These are phyloP conservation scores for Diadumene lineata DNA, from an alignment of 92 coral and sea anemone species.

Conservation along the genomic window DNA sequence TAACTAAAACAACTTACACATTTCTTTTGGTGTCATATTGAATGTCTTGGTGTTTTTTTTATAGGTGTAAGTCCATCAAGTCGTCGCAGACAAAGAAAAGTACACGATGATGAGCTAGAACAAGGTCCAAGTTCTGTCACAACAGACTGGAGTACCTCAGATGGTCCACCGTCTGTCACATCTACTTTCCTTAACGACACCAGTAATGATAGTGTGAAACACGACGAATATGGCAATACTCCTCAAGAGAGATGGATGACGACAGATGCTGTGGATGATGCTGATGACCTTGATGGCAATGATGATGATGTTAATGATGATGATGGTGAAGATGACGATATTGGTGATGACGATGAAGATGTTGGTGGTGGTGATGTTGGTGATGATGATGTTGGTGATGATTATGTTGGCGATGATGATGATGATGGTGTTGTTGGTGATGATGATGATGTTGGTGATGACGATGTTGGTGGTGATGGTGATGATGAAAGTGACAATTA, in stretches of 20 bases:
- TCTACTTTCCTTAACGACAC: slow-evolving; percentile 62
- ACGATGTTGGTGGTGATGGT: background rate
- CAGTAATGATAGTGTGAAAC: slow-evolving; percentile 69
- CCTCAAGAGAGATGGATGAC: slow-evolving; percentile 4
- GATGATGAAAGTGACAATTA: too few relatives aligned
- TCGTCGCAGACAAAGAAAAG: background rate
- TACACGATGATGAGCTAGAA: slow-evolving; percentile 23
- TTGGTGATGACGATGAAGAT: slow-evolving; percentile 42
- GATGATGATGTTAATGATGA: slow-evolving; percentile 46
- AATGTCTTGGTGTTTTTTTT: background rate
- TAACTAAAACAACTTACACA: too few relatives aligned
- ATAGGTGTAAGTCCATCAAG: background rate
- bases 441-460: slow-evolving; percentile 17
- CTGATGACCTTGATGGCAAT: slow-evolving; percentile 36
- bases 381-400: slow-evolving; percentile 16
- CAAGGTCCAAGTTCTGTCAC: slow-evolving; percentile 33
- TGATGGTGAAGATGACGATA: slow-evolving; percentile 47
- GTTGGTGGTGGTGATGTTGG: slow-evolving; percentile 59
- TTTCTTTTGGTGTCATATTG: too few relatives aligned
- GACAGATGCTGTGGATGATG: slow-evolving; percentile 33
- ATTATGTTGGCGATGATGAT: background rate
- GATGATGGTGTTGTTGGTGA: slow-evolving; percentile 11
- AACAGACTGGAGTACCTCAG: slow-evolving; percentile 50
- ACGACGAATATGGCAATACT: slow-evolving; percentile 28
- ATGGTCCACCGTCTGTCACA: slow-evolving; percentile 60